Percentiles rank a stretch among this genome's conserved stretches.
These are phyloP conservation scores for Zoanthus sociatus DNA, from an alignment of 92 coral and sea anemone genomes.

Conservation along the genomic window DNA sequence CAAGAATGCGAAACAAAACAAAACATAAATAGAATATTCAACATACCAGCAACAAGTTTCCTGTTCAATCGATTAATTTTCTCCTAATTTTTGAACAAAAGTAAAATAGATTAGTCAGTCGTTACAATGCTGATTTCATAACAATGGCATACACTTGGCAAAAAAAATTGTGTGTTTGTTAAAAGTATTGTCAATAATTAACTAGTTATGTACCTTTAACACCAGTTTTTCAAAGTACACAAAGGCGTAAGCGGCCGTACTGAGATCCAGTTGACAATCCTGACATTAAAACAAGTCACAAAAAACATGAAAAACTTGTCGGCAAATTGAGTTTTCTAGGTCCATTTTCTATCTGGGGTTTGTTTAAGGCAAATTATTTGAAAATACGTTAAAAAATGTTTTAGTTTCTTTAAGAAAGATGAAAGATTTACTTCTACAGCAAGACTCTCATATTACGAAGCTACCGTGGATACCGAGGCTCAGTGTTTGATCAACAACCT, in stretches of 20 bases:
- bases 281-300: slow-evolving; percentile 29
- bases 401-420: too few species aligned
- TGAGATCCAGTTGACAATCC: slow-evolving; percentile 90
- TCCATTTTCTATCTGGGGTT: too few species aligned
- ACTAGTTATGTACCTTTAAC: slow-evolving; percentile 68
- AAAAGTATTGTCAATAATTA: neutral
- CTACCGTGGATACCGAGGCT: too few species aligned
- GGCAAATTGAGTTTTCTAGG: neutral
- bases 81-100: slow-evolving; percentile 59
- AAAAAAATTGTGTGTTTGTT: too few species aligned
- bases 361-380: too few species aligned
- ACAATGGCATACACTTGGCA: neutral
- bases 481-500: too few species aligned
- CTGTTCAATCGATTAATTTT: slow-evolving; percentile 92
- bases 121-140: neutral
- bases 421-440: too few species aligned
- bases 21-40: neutral
- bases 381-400: too few species aligned
- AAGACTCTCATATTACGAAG: too few species aligned
- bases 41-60: slow-evolving; percentile 90
- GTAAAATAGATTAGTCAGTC: neutral
- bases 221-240: slow-evolving; percentile 98
- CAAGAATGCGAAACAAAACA: too few species aligned
- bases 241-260: slow-evolving; percentile 92
- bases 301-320: neutral